These are phyloP conservation scores for Potamilus streckersoni DNA, from an alignment of 1,140 invertebrate species.

Conservation along the genomic window DNA sequence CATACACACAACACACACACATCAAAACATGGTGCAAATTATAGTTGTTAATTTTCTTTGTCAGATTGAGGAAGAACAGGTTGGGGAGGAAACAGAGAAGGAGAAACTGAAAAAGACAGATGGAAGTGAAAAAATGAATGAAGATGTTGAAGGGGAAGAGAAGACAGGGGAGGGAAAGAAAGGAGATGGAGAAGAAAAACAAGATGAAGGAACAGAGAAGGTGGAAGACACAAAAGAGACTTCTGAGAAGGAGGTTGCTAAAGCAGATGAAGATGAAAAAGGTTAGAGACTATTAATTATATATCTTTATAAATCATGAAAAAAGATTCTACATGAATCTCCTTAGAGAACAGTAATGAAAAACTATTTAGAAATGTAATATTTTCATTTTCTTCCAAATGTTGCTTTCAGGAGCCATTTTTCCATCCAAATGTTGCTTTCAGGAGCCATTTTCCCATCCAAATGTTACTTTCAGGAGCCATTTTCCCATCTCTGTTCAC, in stretches of 20 bases:
- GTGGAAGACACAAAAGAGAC: conserved; percentile 28
- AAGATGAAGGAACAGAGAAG: conserved; percentile 19
- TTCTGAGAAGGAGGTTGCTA: conserved; percentile 32
- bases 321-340: no score
- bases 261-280: conserved; percentile 29
- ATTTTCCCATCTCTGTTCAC: no score
- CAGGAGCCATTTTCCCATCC: no score
- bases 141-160: conserved; percentile 19
- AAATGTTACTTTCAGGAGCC: no score
- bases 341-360: no score
- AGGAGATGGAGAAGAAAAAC: conserved; percentile 27
- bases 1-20: neutral
- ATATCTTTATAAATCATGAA: no score
- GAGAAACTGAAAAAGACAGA: conserved; percentile 32
- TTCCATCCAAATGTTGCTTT: no score
- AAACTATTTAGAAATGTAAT: no score
- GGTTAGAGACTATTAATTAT: neutral
- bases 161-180: conserved; percentile 28
- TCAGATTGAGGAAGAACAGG: conserved; percentile 23
- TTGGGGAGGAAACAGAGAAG: conserved; percentile 20
- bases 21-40: neutral
- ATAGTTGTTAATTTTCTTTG: neutral
- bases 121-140: conserved; percentile 19
- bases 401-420: no score
- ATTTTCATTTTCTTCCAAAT: no score